Percentiles rank a stretch among this genome's conserved stretches.
Conservation (phyloP, 2,888 invertebrate genomes). For the Ctena decussata region DNA sequence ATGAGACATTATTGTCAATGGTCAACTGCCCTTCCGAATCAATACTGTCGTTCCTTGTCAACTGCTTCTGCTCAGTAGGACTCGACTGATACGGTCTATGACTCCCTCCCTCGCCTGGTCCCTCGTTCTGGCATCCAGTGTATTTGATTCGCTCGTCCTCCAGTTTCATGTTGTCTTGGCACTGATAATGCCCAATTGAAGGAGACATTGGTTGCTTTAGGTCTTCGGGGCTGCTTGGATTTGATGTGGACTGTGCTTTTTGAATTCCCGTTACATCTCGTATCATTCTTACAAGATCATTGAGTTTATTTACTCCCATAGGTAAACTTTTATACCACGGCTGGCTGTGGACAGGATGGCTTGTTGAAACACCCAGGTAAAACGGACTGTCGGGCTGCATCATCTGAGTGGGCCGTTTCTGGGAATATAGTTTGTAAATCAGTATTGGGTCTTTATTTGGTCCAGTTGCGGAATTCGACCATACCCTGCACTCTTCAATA, state of each 20-base stretch:
- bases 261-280: conserved; percentile 76
- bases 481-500: conserved; percentile 40
- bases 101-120: no score
- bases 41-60: no score
- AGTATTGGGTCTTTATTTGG: conserved; percentile 77
- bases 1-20: no score
- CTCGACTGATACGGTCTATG: no score
- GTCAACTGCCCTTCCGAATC: no score
- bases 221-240: neutral
- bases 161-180: no score
- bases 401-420: conserved; percentile 75
- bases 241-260: neutral
- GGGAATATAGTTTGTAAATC: conserved; percentile 79
- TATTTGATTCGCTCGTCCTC: no score
- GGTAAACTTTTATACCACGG: conserved; percentile 79
- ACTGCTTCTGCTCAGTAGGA: no score
- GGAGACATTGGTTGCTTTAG: neutral
- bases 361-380: conserved; percentile 77
- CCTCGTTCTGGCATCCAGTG: no score
- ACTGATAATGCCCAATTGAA: no score
- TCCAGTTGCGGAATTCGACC: conserved; percentile 55
- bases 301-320: conserved; percentile 82
- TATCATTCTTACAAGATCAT: conserved; percentile 81
- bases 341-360: conserved; percentile 65
- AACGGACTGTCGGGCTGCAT: conserved; percentile 78